Evolutionary conservation across 2,888 invertebrate species (phyloP).

Genomic region (Mechanitis mazaeus): DNA sequence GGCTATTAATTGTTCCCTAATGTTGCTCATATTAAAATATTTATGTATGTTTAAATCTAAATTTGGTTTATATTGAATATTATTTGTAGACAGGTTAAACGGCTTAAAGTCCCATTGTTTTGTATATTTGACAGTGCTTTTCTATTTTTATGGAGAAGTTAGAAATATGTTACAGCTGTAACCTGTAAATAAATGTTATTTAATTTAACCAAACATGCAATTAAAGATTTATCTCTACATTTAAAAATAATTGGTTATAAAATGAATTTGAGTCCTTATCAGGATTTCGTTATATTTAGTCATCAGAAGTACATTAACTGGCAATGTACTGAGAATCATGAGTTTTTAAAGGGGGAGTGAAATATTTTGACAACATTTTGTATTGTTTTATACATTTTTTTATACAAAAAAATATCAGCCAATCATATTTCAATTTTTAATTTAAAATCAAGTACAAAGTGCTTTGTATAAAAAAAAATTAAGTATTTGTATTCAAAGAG

Average conservation of each 20-base stretch:
- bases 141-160: too few species aligned
- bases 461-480: conserved; percentile 61
- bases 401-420: conserved; percentile 28
- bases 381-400: conserved; percentile 33
- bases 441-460: conserved; percentile 69
- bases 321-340: conserved; percentile 16
- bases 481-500: conserved; percentile 54
- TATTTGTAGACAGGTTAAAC: neutral
- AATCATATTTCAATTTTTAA: conserved; percentile 30
- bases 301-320: conserved; percentile 27
- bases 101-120: neutral
- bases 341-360: conserved; percentile 21
- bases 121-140: too few species aligned
- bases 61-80: conserved; percentile 5
- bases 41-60: conserved; percentile 23
- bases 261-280: neutral
- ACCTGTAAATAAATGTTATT: conserved; percentile 4
- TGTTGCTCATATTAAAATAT: conserved; percentile 22
- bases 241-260: neutral
- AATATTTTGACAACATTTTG: conserved; percentile 32
- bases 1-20: conserved; percentile 25
- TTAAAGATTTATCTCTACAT: conserved; percentile 3
- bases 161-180: neutral
- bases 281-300: neutral
- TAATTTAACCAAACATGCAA: conserved; percentile 1